These are phyloP conservation scores for Nymphalis polychloros DNA, from an alignment of 2,888 invertebrate species.

Conservation along the genomic window DNA sequence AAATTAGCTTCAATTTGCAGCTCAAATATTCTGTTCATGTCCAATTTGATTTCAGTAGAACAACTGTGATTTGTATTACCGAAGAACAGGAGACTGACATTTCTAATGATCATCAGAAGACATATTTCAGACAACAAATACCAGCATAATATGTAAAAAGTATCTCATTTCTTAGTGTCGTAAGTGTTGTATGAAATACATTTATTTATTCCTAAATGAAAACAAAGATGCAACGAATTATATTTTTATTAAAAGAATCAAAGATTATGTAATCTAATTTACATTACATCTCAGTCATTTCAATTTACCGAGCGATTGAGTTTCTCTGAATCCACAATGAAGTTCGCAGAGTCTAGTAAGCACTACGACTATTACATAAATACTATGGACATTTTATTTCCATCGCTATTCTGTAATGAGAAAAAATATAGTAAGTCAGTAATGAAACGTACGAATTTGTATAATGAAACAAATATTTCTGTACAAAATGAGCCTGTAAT, in stretches of 20 bases:
- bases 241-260: background rate
- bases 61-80: no score
- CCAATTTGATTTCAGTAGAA: no score
- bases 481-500: no score
- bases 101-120: no score
- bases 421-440: background rate
- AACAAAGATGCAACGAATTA: background rate
- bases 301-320: conserved; percentile 6
- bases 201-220: background rate
- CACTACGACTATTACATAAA: background rate
- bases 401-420: background rate
- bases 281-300: background rate
- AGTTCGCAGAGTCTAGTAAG: background rate
- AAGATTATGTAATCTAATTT: conserved; percentile 2
- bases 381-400: background rate
- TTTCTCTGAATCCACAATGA: background rate
- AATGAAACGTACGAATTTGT: background rate
- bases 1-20: no score
- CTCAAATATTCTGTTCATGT: no score
- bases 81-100: no score
- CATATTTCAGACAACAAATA: no score
- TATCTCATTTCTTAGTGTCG: no score
- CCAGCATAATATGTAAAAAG: no score
- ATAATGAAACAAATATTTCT: background rate
- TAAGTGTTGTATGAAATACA: no score